These are phyloP conservation scores for Agriotes lineatus DNA, from an alignment of 2,888 invertebrate genomes.

Conservation along the genomic window DNA sequence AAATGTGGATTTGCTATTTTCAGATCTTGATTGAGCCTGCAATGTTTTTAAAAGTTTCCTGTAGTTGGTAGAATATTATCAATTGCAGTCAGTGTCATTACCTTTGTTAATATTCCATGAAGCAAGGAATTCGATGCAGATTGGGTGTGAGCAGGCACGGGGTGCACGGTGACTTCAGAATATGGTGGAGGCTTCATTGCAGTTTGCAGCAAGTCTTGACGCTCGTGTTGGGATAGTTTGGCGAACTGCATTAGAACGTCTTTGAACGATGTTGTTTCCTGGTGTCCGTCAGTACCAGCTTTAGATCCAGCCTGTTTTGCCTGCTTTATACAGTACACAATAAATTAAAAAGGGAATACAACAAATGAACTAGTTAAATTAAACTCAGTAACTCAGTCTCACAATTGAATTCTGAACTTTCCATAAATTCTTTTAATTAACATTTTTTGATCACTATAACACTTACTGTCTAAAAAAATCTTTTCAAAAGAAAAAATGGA, in stretches of 20 bases:
- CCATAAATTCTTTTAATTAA: too few species aligned
- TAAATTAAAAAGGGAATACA: too few species aligned
- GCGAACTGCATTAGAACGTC: constrained; percentile 84
- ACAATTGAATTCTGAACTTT: too few species aligned
- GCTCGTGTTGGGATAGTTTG: constrained; percentile 70
- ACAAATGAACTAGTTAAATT: too few species aligned
- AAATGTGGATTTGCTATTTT: constrained; percentile 72
- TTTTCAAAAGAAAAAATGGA: too few species aligned
- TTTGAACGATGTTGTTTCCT: constrained; percentile 71
- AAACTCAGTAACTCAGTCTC: too few species aligned
- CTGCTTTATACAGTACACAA: too few species aligned
- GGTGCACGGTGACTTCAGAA: constrained; percentile 84
- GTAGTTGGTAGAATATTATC: constrained; percentile 9
- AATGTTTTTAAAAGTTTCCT: too few species aligned
- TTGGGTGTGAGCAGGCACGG: constrained; percentile 68
- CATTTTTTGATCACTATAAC: too few species aligned
- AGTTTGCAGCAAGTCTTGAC: constrained; percentile 61
- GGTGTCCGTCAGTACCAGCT: constrained; percentile 67
- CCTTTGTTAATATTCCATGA: constrained; percentile 84
- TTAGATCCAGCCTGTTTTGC: constrained; percentile 63
- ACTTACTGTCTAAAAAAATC: too few species aligned
- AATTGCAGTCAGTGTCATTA: constrained; percentile 51
- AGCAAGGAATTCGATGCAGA: constrained; percentile 76
- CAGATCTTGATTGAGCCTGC: constrained; percentile 58
- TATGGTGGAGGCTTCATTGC: constrained; percentile 72